Percentiles rank a stretch among this genome's conserved stretches.
phyloP scores from a whole-genome alignment of 2,888 invertebrate species.

The Orthosia cruda region DNA sequence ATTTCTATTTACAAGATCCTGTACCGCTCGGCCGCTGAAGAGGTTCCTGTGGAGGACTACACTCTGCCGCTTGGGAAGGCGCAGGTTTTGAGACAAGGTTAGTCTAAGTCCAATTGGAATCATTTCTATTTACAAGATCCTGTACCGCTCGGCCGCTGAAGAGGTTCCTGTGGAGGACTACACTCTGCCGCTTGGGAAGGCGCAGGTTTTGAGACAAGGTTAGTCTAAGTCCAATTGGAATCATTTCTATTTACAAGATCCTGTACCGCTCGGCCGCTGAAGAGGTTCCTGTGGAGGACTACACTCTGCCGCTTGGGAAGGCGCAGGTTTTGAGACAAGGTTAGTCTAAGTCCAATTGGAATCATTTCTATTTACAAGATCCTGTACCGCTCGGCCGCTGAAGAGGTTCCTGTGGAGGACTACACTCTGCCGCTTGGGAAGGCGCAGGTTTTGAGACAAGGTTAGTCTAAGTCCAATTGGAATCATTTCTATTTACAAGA shows the following conservation, averaged over 20 bases:
- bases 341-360: conserved; percentile 67
- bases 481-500: too few relatives aligned
- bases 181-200: conserved; percentile 95
- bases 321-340: conserved; percentile 97
- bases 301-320: conserved; percentile 95
- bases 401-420: conserved; percentile 96
- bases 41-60: conserved; percentile 97
- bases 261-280: conserved; percentile 98
- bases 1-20: too few relatives aligned
- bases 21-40: conserved; percentile 98
- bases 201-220: conserved; percentile 97
- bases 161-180: conserved; percentile 97
- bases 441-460: conserved; percentile 97
- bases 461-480: conserved; percentile 79
- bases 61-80: conserved; percentile 96
- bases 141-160: conserved; percentile 98
- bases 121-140: too few relatives aligned
- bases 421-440: conserved; percentile 96
- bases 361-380: too few relatives aligned
- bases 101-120: neutral
- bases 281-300: conserved; percentile 96
- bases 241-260: too few relatives aligned
- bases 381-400: conserved; percentile 97
- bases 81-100: conserved; percentile 96
- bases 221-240: neutral